phyloP scores from a whole-genome alignment of 2,113 vertebrate genomes.

The Oncorhynchus tshawytscha region DNA sequence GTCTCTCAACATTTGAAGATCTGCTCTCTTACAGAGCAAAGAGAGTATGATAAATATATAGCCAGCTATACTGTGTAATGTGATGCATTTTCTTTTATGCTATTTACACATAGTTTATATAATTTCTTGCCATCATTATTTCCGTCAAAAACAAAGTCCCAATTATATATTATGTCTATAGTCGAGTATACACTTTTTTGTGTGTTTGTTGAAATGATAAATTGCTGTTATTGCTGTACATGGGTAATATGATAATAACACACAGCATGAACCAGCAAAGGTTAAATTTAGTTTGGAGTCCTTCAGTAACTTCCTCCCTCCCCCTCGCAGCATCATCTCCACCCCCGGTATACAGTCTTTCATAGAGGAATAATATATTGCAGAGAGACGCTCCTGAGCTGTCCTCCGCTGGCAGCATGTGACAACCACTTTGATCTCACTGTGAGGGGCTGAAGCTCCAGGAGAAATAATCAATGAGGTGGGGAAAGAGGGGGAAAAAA shows the following conservation, averaged over 20 bases:
- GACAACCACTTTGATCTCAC: conserved; percentile 75
- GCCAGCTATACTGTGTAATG: not conserved
- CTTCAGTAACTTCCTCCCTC: conserved; percentile 41
- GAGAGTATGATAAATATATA: not conserved
- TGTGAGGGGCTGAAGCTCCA: conserved; percentile 65
- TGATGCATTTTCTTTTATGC: not conserved
- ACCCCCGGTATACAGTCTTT: conserved; percentile 54
- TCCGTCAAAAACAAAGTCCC: not conserved
- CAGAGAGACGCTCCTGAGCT: conserved; percentile 60
- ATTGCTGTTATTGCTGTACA: conserved; percentile 5
- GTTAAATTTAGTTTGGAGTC: conserved; percentile 35
- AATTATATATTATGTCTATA: not conserved
- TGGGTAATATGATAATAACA: not conserved
- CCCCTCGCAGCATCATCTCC: conserved; percentile 62
- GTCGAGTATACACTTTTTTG: not conserved
- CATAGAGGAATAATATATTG: conserved; percentile 66
- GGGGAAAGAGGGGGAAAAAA: conserved; percentile 35
- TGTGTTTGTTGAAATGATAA: not conserved
- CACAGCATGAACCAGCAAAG: conserved; percentile 13
- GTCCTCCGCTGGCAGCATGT: conserved; percentile 65
- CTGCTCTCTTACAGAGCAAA: conserved; percentile 11
- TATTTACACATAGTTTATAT: not conserved
- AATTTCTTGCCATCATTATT: conserved; percentile 19
- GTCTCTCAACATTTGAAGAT: conserved; percentile 57
- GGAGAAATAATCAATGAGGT: conserved; percentile 77